Conservation (phyloP, 2,888 invertebrate species). For the Parthenolecanium corni region DNA sequence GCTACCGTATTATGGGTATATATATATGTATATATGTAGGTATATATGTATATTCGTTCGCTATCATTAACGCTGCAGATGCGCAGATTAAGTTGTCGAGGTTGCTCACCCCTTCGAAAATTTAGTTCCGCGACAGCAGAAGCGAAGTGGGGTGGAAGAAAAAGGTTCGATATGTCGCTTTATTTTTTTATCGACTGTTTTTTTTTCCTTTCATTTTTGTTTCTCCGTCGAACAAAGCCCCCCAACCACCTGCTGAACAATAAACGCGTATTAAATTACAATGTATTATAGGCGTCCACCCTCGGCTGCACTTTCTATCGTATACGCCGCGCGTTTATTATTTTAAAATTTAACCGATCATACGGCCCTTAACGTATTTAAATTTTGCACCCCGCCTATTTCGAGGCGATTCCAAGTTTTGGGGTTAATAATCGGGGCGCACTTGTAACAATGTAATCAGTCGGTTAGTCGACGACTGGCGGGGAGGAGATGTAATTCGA, state of each 20-base stretch:
- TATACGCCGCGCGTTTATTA: constrained; percentile 23
- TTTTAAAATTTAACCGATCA: constrained; percentile 25
- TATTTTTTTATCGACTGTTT: background rate
- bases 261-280: constrained; percentile 24
- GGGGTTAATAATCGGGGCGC: background rate
- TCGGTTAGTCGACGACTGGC: background rate
- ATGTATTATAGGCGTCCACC: constrained; percentile 6
- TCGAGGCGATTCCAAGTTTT: constrained; percentile 6
- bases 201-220: background rate
- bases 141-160: background rate
- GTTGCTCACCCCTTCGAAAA: constrained; percentile 12
- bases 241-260: background rate
- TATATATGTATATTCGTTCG: background rate
- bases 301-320: background rate
- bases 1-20: too few species aligned
- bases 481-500: background rate
- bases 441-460: background rate
- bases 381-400: constrained; percentile 22
- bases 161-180: background rate
- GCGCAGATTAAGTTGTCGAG: constrained; percentile 19
- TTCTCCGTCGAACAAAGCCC: constrained; percentile 1
- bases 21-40: background rate
- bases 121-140: background rate
- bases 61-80: constrained; percentile 16
- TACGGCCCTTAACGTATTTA: constrained; percentile 21